Evolutionary conservation across 2,113 vertebrate genomes (phyloP), one percentile per base, ranked within the genome.

Genomic region (Phainopepla nitens): DNA sequence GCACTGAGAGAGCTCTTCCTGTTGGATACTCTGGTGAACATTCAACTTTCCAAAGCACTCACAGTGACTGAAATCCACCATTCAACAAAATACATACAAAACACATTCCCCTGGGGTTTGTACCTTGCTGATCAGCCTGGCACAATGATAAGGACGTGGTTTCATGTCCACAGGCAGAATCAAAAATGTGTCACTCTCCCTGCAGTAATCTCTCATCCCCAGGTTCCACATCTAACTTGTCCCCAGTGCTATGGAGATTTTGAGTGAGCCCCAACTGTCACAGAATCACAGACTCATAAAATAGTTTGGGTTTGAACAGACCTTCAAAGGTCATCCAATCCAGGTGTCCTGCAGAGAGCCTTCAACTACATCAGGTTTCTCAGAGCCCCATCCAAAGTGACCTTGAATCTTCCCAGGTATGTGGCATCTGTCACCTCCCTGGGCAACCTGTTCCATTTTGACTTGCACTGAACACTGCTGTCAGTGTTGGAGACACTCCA

Each of bases 171-270:
- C 24, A 2, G 6, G 47, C n/a, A 78, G 78, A 87, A 58, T 18
- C 21, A 51, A 28, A 49, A 2, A 13, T 23, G 35, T 10, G 4
- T 14, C 23, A 13, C 51, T 33, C 22, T 83, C 33, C 14, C 45
- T 28, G 24, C 41, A n/a, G 27, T 10, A 58, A 56, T 10, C 41
- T 24, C 60, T 65, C 2, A 1, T 23, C 54, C 77, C 42, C 73
- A 35, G 12, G 15, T 10, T n/a, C 73, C 10, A 11, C 44, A 16
- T 5, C 22, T 24, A 24, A 47, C 0, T 0, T 3, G 15, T 16
- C 28, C 65, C n/a, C 13, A 18, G 50, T 4, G 57, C 50, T 4
- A 28, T 3, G 35, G 39, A 71, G 49, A 25, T 21, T 76, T 15
- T 41, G 49, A 47, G 47, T 27, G 61, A 76, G 47, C 42, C 29